phyloP scores from a whole-genome alignment of 2,888 invertebrate species.

The Meandrusa payeni region DNA sequence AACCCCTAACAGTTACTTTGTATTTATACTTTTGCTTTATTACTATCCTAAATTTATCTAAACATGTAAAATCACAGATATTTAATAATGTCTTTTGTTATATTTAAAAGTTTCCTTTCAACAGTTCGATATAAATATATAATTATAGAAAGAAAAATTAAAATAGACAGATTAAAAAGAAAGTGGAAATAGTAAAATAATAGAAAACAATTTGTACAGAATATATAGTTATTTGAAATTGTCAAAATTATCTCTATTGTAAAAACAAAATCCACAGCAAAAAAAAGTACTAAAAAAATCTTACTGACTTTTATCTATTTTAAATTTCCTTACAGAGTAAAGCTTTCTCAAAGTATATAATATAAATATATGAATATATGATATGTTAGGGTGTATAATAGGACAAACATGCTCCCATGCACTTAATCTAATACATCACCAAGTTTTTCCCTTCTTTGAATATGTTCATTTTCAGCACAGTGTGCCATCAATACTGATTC shows the following conservation, averaged over 20 bases:
- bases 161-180: neutral
- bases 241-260: conserved; percentile 17
- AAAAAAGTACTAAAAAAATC: neutral
- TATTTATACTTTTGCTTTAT: conserved; percentile 1
- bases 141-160: neutral
- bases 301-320: too few species aligned
- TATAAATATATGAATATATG: too few species aligned
- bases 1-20: conserved; percentile 1
- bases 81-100: conserved; percentile 9
- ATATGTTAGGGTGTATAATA: conserved; percentile 14
- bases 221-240: neutral
- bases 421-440: conserved; percentile 48
- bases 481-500: conserved; percentile 68
- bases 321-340: neutral
- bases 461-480: conserved; percentile 50
- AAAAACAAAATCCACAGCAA: too few species aligned
- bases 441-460: conserved; percentile 50
- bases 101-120: conserved; percentile 2
- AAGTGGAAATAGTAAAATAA: neutral
- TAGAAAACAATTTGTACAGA: neutral
- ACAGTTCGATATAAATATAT: conserved; percentile 5
- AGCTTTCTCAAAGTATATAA: conserved; percentile 2
- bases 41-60: conserved; percentile 12
- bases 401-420: conserved; percentile 31
- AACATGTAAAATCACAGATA: conserved; percentile 22